Base-by-base conservation (phyloP, 2,797 vertebrate genomes). In the Acrossocheilus fasciatus region DNA sequence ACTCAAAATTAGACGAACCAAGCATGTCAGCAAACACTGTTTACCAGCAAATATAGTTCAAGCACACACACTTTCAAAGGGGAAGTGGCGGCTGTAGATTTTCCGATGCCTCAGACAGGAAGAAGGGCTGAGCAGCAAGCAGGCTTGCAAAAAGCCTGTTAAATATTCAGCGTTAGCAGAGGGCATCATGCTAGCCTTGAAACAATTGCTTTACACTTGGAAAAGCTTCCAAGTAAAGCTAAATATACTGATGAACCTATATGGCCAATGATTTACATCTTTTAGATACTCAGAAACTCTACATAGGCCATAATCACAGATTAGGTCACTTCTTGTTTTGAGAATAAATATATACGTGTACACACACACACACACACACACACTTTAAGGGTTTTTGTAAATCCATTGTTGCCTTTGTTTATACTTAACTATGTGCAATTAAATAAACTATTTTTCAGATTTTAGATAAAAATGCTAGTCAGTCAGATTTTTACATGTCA, bases 91-190 rank as follows among this genome's bases (percentile, higher is more conserved):
- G 79, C 80, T 90, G 74, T 64, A 89, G 88, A 90, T 90, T 89
- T 90, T 90, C 89, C 88, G 88, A 90, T 89, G 88, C 85, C 76
- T 89, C 80, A 85, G 87, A 89, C 88, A 90, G 88, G 87, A 88
- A 90, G 86, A 85, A 76, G 76, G 73, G 84, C 73, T 77, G 84
- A 86, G 74, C 66, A 59, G 75, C 52, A 72, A 70, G 34, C 75
- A 83, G 12, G 20, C 41, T 77, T 86, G 78, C 78, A 86, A 74
- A 76, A 72, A 73, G 54, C 43, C 69, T 74, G 76, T 75, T 45
- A 75, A 84, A 76, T 50, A 64, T 75, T 76, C 82, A 84, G 72
- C 1, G 73, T 34, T 7, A 76, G 50, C 20, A 30, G 14, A 50
- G 43, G 43, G 7, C 30, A 76, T 39, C 41, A 64, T n/a, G 41